A percentile compares a stretch with the other conserved stretches of the same genome.
These are phyloP conservation scores for Ceratina japonica DNA, from an alignment of 1,140 invertebrate genomes.

Conservation along the genomic window DNA sequence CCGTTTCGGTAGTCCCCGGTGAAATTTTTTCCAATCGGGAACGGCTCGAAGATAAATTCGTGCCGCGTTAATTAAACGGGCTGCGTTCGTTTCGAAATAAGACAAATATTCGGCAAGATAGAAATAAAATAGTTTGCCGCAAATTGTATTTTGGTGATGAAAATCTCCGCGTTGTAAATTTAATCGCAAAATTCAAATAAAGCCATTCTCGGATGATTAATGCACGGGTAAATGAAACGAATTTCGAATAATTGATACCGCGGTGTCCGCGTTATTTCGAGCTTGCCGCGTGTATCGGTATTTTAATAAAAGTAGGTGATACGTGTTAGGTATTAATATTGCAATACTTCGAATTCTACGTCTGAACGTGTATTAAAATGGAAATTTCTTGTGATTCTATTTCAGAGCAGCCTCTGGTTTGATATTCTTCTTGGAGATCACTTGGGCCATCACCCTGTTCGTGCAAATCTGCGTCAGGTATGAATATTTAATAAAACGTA, in stretches of 20 bases:
- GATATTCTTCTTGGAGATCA: conserved; percentile 78
- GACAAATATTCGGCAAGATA: background rate
- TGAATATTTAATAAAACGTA: background rate
- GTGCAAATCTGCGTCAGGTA: conserved; percentile 77
- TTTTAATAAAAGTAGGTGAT: no score
- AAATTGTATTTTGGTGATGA: no score
- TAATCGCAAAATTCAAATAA: no score
- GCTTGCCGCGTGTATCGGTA: no score
- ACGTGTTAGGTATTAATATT: no score
- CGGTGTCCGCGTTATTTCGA: no score
- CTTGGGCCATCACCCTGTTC: conserved; percentile 78
- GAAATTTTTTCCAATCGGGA: background rate
- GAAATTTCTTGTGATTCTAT: conserved; percentile 42
- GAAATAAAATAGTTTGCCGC: no score
- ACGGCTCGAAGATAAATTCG: background rate
- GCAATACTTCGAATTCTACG: background rate
- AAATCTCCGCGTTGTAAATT: no score
- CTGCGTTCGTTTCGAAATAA: background rate
- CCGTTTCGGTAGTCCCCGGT: background rate
- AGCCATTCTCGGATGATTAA: no score
- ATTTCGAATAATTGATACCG: no score
- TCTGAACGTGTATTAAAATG: background rate
- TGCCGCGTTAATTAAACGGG: background rate
- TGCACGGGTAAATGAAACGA: no score
- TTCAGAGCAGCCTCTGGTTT: conserved; percentile 73